Conservation (phyloP, 2,797 vertebrate genomes). For the Gadopsis marmoratus region DNA sequence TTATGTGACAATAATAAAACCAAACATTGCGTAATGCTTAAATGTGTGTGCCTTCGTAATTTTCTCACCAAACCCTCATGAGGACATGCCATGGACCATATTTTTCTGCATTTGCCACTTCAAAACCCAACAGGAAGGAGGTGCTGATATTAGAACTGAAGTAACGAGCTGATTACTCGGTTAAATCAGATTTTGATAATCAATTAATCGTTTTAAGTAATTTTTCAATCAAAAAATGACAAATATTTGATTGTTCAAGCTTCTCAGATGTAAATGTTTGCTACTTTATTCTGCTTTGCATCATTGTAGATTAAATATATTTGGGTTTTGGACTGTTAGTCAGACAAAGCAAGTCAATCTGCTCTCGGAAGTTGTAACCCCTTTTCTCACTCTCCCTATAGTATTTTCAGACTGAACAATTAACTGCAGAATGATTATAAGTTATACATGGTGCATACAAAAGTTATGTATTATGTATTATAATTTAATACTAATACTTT, state of each 20-base stretch:
- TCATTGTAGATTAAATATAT: neutral
- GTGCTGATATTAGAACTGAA: neutral
- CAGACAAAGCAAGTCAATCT: too few relatives aligned
- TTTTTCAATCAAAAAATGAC: neutral
- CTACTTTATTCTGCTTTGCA: neutral
- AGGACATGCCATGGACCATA: neutral
- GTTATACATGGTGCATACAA: too few relatives aligned
- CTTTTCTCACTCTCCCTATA: neutral
- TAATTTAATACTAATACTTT: neutral
- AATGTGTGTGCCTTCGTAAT: neutral
- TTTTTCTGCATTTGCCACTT: neutral
- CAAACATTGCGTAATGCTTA: neutral
- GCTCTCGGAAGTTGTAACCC: too few relatives aligned
- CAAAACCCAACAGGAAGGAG: neutral
- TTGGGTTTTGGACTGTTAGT: too few relatives aligned
- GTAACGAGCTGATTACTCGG: neutral
- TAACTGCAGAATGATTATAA: too few relatives aligned
- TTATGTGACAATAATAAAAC: neutral
- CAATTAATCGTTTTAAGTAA: too few relatives aligned
- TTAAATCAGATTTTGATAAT: neutral
- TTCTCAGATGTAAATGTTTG: constrained; percentile 2
- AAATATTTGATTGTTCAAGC: constrained; percentile 1
- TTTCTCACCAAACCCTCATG: neutral
- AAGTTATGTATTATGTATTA: neutral
- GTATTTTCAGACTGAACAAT: neutral